Percentiles rank a stretch among this genome's conserved stretches.
phyloP scores from a whole-genome alignment of 2,888 invertebrate species.

The Drosophila algonquin region DNA sequence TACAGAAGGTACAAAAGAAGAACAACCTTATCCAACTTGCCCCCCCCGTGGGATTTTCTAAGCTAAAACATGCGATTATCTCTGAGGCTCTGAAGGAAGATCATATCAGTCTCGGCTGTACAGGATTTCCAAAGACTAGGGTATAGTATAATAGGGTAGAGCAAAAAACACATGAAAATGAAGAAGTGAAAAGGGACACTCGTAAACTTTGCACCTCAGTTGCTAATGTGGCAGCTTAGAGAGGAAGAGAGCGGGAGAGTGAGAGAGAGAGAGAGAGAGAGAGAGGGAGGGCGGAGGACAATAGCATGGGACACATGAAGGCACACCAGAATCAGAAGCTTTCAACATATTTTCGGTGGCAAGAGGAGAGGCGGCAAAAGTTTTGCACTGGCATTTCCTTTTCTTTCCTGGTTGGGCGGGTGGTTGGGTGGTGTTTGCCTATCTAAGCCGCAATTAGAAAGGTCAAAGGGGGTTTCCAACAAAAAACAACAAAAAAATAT shows the following conservation, averaged over 20 bases:
- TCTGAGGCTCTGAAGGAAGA: too few relatives aligned
- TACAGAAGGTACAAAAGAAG: neutral
- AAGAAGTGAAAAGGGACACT: conserved; percentile 64
- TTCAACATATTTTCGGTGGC: conserved; percentile 25
- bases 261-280: neutral
- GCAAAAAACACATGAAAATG: conserved; percentile 2
- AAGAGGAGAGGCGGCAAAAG: conserved; percentile 7
- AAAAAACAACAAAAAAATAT: conserved; percentile 1
- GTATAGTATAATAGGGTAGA: neutral
- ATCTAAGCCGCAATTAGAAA: conserved; percentile 50
- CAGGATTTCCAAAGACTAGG: neutral
- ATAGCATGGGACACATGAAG: neutral
- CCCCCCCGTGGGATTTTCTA: too few relatives aligned
- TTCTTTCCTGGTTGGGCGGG: neutral
- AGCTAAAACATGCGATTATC: too few relatives aligned
- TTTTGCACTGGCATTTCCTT: conserved; percentile 23
- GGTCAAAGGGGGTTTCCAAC: conserved; percentile 35
- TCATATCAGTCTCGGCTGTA: too few relatives aligned
- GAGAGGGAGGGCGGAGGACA: neutral
- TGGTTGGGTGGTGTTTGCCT: neutral
- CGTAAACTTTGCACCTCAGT: conserved; percentile 77
- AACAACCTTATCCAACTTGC: too few relatives aligned
- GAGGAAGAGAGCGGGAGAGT: neutral
- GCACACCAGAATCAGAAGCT: conserved; percentile 10
- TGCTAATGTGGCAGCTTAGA: conserved; percentile 74